phyloP scores from a whole-genome alignment of 2,113 vertebrate genomes.

The Salvator merianae region DNA sequence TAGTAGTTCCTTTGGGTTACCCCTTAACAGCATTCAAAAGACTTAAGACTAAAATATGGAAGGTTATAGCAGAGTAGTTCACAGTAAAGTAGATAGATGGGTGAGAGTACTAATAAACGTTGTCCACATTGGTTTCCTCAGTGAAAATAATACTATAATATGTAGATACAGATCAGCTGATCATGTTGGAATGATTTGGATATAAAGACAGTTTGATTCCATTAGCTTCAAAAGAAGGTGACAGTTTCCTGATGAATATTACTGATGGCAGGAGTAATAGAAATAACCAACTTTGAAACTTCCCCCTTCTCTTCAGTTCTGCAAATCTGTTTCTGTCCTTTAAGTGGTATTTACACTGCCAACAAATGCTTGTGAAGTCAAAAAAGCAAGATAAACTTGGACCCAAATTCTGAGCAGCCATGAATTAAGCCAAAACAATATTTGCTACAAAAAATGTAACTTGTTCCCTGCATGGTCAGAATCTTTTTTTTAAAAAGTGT shows the following conservation, averaged over 20 bases:
- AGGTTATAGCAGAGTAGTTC: not conserved
- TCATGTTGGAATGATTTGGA: not conserved
- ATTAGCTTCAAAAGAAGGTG: not conserved
- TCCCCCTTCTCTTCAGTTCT: not conserved
- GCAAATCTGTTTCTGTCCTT: not conserved
- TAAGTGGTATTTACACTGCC: not conserved
- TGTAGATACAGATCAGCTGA: not conserved
- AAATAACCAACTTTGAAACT: not conserved
- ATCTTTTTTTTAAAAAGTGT: not conserved
- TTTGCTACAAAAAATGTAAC: slow-evolving; percentile 41
- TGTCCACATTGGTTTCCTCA: not conserved
- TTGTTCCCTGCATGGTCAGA: not conserved
- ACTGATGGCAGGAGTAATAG: not conserved
- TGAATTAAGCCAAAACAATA: not conserved
- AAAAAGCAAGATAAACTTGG: not conserved
- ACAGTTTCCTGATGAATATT: not conserved
- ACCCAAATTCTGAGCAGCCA: not conserved
- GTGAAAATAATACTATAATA: not conserved
- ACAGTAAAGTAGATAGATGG: not conserved
- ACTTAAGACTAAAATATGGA: not conserved
- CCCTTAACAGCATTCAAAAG: not conserved
- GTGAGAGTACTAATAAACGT: not conserved
- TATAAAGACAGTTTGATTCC: not conserved
- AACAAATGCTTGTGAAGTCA: not conserved
- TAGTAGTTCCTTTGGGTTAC: not conserved